Percentiles rank a stretch among this genome's conserved stretches.
phyloP scores from a whole-genome alignment of 2,113 vertebrate species.

The Python bivittatus region DNA sequence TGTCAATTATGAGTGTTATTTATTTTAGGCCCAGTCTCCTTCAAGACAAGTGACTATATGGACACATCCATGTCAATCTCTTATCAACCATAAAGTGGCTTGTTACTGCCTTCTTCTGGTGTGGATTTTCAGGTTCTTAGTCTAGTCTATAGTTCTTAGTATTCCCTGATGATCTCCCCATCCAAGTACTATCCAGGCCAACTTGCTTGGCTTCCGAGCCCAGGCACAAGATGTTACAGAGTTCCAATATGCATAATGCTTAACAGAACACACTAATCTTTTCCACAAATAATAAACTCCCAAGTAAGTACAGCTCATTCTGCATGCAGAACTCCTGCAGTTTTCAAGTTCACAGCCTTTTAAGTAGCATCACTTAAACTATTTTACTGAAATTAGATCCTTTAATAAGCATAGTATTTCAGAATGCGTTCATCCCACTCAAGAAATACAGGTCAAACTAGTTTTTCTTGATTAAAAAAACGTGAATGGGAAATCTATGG shows the following conservation, averaged over 20 bases:
- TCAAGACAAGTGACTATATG: not conserved
- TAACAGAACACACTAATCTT: not conserved
- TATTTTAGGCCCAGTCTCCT: not conserved
- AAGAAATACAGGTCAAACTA: conserved; percentile 4
- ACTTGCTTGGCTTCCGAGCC: not conserved
- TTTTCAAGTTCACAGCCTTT: conserved; percentile 24
- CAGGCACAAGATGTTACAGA: not conserved
- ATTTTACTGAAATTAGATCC: not conserved
- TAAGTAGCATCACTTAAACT: not conserved
- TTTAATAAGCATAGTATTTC: not conserved
- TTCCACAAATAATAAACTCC: not conserved
- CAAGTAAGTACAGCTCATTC: not conserved
- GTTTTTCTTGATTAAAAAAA: not conserved
- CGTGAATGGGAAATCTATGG: conserved; percentile 9
- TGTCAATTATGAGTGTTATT: not conserved
- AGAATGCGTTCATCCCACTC: not conserved
- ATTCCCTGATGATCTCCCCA: not conserved
- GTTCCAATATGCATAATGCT: not conserved
- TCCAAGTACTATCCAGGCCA: not conserved
- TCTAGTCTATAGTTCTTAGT: not conserved
- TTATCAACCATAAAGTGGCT: not conserved
- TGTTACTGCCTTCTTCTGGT: not conserved
- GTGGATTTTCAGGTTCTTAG: not conserved
- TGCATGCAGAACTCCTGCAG: not conserved
- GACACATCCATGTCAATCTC: not conserved